A percentile compares a stretch with the other conserved stretches of the same genome.
phyloP scores from a whole-genome alignment of 2,113 vertebrate species.

The Dissostichus mawsoni region DNA sequence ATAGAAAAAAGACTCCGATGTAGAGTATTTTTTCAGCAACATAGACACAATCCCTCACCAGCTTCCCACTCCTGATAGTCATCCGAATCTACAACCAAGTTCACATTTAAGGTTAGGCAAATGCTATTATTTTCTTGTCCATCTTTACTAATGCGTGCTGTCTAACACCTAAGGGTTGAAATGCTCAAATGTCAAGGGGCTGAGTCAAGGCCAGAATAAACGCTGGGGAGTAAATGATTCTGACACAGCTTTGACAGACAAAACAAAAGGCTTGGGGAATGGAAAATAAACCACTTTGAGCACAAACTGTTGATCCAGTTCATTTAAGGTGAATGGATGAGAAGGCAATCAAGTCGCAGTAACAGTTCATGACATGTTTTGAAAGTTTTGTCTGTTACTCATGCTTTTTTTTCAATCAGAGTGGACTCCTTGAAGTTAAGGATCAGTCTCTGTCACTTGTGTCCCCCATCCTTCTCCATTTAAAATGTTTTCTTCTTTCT shows the following conservation, averaged over 20 bases:
- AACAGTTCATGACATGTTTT: constrained; percentile 40
- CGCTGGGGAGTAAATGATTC: constrained; percentile 3
- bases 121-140: not conserved
- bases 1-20: not conserved
- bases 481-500: not conserved
- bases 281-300: constrained; percentile 3
- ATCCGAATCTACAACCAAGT: not conserved
- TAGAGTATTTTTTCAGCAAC: not conserved
- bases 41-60: not conserved
- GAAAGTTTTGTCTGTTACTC: constrained; percentile 13
- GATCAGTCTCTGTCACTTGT: constrained; percentile 17
- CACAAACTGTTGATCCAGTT: constrained; percentile 21
- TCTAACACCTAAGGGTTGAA: constrained; percentile 29
- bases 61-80: not conserved
- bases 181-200: constrained; percentile 25
- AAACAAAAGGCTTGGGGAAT: not conserved
- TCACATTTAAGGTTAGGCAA: not conserved
- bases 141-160: constrained; percentile 20
- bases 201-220: constrained; percentile 15
- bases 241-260: not conserved
- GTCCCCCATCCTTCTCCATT: not conserved
- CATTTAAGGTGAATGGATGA: constrained; percentile 24
- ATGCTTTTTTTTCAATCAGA: constrained; percentile 15
- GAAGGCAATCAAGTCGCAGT: constrained; percentile 21
- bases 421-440: constrained; percentile 34